Base-by-base conservation (phyloP, 2,888 invertebrate genomes). In the Flexamia atlantica region DNA sequence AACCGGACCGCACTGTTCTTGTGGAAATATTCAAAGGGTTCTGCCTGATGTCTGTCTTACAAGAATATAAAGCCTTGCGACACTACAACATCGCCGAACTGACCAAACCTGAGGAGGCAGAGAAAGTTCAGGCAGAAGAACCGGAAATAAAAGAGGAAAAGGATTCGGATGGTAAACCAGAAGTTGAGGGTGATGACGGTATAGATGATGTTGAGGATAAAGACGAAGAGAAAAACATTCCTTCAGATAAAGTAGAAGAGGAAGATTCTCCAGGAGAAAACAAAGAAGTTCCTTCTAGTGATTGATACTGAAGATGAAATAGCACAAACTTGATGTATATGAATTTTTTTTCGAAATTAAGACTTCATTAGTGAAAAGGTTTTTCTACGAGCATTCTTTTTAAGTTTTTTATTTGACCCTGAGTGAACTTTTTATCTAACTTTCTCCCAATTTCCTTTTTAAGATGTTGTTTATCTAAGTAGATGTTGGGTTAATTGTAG, bases 51-150 rank as follows among this genome's bases (percentile, higher is more conserved):
- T 79, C 79, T 17, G 79, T 79, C 17, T 17, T 79, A 20, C 36
- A 79, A 32, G 93, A 97, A 90, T 98, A 96, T 90, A 92, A 93
- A 88, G 93, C 93, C 86, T 94, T 93, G 89, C 95, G 95, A 88
- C 98, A 97, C 89, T 98, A 96, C 90, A 98, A 98, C 91, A 91
- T 98, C 84, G 90, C 94, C 85, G 96, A 97, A 90, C 89, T 93
- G 86, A 86, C 88, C 46, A 88, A 88, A 10, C 68, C 85, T 12
- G 81, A 88, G 84, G 30, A 25, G n/a, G 23, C 25, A 1, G 42
- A 74, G 72, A 1, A 32, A 53, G 81, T 50, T 46, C 32, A 57
- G 17, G 20, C 23, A 7, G 57, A 17, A 12, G 70, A 23, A 53
- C 53, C 28, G n/a, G 53, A 46, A 32, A 68, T 0, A 32, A 28